phyloP scores from a whole-genome alignment of 2,113 vertebrate genomes.

The Smithornis capensis region DNA sequence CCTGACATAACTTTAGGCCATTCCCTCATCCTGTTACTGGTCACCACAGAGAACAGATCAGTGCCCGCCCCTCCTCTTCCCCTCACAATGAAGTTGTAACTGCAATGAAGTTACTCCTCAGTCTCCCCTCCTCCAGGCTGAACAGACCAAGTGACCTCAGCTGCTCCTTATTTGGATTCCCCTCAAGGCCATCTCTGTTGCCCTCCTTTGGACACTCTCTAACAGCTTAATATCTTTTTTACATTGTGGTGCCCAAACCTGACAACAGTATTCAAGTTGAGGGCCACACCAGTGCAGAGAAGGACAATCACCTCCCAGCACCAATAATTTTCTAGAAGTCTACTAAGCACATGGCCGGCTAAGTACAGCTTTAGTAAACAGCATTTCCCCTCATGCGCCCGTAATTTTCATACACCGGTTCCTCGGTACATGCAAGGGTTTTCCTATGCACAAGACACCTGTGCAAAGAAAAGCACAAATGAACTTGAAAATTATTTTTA shows the following conservation, averaged over 20 bases:
- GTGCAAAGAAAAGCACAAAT: neutral
- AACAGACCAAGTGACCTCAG: no score
- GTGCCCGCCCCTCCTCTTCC: no score
- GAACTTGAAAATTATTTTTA: neutral
- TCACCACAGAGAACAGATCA: no score
- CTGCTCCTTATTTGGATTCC: no score
- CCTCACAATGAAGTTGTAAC: no score
- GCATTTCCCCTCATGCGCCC: neutral
- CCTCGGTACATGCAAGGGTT: neutral
- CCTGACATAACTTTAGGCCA: no score
- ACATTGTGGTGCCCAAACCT: neutral
- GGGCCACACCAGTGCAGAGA: neutral
- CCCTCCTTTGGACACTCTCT: neutral
- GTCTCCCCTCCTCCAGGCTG: no score
- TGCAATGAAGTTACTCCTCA: no score
- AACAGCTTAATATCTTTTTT: neutral
- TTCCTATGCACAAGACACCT: neutral
- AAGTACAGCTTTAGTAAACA: neutral
- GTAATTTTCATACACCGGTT: neutral
- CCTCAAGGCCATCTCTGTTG: neutral
- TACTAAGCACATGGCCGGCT: neutral
- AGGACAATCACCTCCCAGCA: neutral
- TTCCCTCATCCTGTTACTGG: no score
- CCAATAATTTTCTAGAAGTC: neutral
- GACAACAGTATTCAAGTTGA: neutral